Percentiles rank a stretch among this genome's conserved stretches.
phyloP scores from a whole-genome alignment of 1,140 invertebrate species.

The Brachionus calyciflorus region DNA sequence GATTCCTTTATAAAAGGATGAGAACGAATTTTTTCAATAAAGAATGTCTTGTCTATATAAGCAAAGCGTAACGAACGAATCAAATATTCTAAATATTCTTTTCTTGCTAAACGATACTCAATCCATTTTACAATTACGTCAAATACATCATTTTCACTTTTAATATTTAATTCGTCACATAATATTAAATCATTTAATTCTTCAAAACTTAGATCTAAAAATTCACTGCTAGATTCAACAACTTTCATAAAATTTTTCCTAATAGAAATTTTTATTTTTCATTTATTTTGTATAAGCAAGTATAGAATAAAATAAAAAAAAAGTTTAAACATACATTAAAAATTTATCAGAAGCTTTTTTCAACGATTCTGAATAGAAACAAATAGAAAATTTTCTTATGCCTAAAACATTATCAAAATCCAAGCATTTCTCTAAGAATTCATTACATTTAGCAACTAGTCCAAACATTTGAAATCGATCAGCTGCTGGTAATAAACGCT shows the following conservation, averaged over 20 bases:
- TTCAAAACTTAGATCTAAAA: conserved; percentile 27
- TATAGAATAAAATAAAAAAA: not conserved
- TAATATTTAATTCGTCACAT: conserved; percentile 61
- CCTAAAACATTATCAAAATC: conserved; percentile 36
- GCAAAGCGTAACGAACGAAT: conserved; percentile 18
- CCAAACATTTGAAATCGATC: conserved; percentile 45
- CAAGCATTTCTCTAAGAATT: conserved; percentile 14
- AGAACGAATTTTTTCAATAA: conserved; percentile 59
- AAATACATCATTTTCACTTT: conserved; percentile 63
- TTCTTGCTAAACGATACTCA: conserved; percentile 51
- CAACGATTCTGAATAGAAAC: not conserved
- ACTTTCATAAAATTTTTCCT: conserved; percentile 24
- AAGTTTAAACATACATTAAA: conserved; percentile 25
- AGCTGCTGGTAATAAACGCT: conserved; percentile 6
- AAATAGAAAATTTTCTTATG: conserved; percentile 31
- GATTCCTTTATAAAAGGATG: conserved; percentile 66
- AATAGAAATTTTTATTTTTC: not conserved
- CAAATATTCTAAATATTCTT: conserved; percentile 14
- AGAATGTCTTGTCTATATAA: conserved; percentile 30
- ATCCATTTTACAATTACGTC: conserved; percentile 61
- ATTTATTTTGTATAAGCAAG: not conserved
- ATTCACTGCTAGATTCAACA: conserved; percentile 69
- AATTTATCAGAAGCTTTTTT: not conserved
- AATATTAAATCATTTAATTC: conserved; percentile 57
- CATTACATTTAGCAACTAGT: conserved; percentile 36